These are phyloP conservation scores for Perognathus longimembris DNA, from an alignment of 2,113 vertebrate genomes.

Conservation along the genomic window DNA sequence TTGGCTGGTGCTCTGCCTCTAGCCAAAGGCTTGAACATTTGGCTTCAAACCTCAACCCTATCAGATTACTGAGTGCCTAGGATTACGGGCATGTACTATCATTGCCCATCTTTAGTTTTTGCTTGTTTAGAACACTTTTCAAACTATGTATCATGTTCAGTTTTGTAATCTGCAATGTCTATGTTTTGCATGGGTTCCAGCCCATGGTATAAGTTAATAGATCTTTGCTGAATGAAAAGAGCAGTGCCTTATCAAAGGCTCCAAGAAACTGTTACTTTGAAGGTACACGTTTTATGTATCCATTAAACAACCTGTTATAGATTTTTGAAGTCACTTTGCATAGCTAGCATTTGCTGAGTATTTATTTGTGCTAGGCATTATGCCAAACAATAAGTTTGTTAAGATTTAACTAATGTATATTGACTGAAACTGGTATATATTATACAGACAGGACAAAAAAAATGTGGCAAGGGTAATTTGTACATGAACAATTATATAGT, in stretches of 20 bases:
- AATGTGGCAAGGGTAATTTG: not conserved
- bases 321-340: not conserved
- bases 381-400: not conserved
- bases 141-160: not conserved
- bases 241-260: not conserved
- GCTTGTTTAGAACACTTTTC: not conserved
- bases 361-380: not conserved
- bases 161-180: not conserved
- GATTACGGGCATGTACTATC: too few relatives aligned
- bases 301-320: not conserved
- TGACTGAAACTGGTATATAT: not conserved
- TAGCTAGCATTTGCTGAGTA: not conserved
- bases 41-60: too few relatives aligned
- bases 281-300: not conserved
- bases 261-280: conserved; percentile 19
- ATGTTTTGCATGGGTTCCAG: not conserved
- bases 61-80: too few relatives aligned
- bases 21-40: too few relatives aligned
- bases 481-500: conserved; percentile 1
- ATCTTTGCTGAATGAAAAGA: conserved; percentile 20
- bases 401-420: too few relatives aligned
- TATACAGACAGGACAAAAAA: not conserved
- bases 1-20: too few relatives aligned
- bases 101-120: not conserved
- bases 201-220: not conserved